Evolutionary conservation across 2,797 vertebrate genomes (phyloP), one percentile per base, ranked within the genome.

Genomic region (Alca torda): DNA sequence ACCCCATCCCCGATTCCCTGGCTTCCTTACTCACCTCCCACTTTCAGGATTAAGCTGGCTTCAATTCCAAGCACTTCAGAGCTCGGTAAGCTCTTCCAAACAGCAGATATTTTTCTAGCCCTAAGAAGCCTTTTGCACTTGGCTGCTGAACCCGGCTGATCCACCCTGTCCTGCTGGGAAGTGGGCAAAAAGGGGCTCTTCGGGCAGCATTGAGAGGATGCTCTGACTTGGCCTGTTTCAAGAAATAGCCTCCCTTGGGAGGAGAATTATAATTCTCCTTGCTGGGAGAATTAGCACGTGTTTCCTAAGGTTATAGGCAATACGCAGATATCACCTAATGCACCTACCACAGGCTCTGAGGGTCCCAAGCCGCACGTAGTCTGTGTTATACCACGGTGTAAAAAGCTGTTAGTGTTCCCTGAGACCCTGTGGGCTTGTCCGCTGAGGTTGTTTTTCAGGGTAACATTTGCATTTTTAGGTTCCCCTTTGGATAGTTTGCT

Each of bases 21-120:
- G 25, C 41, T 73, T 89, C 63, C 33, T 53, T 2, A 0, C 39
- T 63, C 1, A 0, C 18, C n/a, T 69, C 46, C 68, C 20, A 2
- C 35, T 67, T 45, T 39, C 65, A 75, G 74, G 26, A 28, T 43
- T 41, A 57, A 92, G 65, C 20, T 89, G 73, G 26, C 64, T 84
- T 54, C 8, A 3, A 64, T 67, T 67, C 46, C 76, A 45, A 76
- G 5, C 4, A 5, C 13, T 69, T 56, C 59, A 41, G 63, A 25
- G 30, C n/a, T 83, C 0, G 0, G 60, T 11, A 18, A 83, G 23
- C 10, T 54, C 46, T 65, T 90, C 59, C 50, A n/a, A 80, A 13
- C 19, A 45, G 28, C 54, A 7, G 1, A 25, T 33, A 9, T 74
- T 84, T 84, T 84, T 51, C 67, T 48, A 35, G 41, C 5, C 8